Evolutionary conservation across 1,140 invertebrate species (phyloP), one percentile per base, ranked within the genome.

Genomic region (Hestina assimilis): DNA sequence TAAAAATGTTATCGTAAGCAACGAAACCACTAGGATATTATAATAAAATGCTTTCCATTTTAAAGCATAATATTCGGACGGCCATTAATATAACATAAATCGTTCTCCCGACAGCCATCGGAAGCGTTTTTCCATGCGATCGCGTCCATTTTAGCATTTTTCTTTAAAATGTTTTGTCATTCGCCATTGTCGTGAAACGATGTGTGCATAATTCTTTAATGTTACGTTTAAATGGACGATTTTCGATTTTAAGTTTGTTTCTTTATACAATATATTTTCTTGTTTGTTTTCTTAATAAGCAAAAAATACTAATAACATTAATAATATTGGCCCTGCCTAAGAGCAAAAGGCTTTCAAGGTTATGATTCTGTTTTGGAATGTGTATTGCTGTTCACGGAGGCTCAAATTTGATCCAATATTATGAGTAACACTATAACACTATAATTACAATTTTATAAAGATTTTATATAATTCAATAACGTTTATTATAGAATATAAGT

Each of bases 141-240:
- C 55, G 66, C 61, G 15, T 14, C 17, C 50, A 46, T 60, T 54
- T 28, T 38, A 43, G 29, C 55, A 48, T 53, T 63, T 60, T 47
- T 35, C 55, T 60, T 53, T 43, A 62, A 68, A 61, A 42, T 38
- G 45, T 58, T 42, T 29, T 28, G 57, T 56, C 47, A 50, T n/a
- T 21, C 28, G 38, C 33, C 56, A 59, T 66, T 66, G 63, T 58
- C 26, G 48, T 20, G 41, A 50, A 66, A 42, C 51, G 56, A 66
- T 69, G 66, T 69, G 60, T 69, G 40, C 66, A 20, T 69, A 66
- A 69, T 66, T 14, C 57, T 43, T 57, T 66, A 69, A 69, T 66
- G 59, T 24, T 29, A 42, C 26, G 40, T 33, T 66, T 60, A 20
- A 51, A 35, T 2, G 11, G n/a, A n/a, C n/a, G n/a, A n/a, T n/a